Conservation (phyloP, 2,888 invertebrate species). For the Entomobrya multifasciata region DNA sequence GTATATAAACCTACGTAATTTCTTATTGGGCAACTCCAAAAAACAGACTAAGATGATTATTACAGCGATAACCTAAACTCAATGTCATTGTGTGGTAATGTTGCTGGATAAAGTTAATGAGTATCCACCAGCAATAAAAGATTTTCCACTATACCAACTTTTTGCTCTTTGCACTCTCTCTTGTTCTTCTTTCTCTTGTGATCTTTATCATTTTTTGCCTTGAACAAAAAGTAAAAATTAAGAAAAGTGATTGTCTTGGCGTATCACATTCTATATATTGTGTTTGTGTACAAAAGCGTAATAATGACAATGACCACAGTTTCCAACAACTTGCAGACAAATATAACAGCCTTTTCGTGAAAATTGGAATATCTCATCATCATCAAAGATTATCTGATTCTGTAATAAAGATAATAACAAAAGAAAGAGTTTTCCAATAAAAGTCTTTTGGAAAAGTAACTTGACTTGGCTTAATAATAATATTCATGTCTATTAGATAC, state of each 20-base stretch:
- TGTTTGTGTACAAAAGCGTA: not conserved
- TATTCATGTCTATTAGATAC: not conserved
- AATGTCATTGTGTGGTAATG: too few species aligned
- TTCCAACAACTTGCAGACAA: conserved; percentile 1
- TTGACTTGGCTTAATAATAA: too few species aligned
- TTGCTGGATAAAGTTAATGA: conserved; percentile 64
- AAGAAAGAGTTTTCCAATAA: not conserved
- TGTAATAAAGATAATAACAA: not conserved
- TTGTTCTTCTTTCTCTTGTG: conserved; percentile 25
- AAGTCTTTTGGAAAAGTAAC: not conserved
- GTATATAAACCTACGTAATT: conserved; percentile 50
- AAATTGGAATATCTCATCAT: not conserved
- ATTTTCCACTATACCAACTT: conserved; percentile 40
- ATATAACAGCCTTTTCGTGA: not conserved
- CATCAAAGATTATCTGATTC: not conserved
- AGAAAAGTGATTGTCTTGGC: conserved; percentile 31
- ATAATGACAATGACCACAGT: conserved; percentile 29
- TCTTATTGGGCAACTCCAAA: too few species aligned
- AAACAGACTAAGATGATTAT: not conserved
- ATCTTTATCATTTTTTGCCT: conserved; percentile 46
- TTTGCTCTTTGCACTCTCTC: conserved; percentile 27
- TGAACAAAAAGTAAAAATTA: conserved; percentile 21
- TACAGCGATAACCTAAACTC: not conserved
- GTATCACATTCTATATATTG: too few species aligned
- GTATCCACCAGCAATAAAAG: conserved; percentile 45